Evolutionary conservation across 1,140 invertebrate genomes (phyloP), one percentile per base, ranked within the genome.

Genomic region (Olivierus martensii): DNA sequence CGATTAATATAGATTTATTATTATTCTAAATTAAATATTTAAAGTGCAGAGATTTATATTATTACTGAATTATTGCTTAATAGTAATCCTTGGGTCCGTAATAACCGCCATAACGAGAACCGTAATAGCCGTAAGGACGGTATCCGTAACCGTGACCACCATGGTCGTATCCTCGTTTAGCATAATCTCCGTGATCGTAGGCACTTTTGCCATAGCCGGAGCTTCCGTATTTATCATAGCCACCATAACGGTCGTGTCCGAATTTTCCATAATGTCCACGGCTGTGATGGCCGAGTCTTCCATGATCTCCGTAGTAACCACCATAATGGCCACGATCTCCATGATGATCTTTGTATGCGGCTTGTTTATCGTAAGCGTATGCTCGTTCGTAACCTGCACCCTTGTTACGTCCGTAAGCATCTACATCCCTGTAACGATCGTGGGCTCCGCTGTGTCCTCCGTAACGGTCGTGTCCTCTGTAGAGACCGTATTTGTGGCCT

Each of bases 371-470:
- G 35, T 55, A 60, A 19, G 52, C 46, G 46, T 61, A 60, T n/a
- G 51, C 52, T 51, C 60, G 61, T 42, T 60, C 59, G 37, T 60
- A 60, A 18, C 59, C 59, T 34, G 55, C 59, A 2, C 59, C 58
- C n/a, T 57, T 14, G 2, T 46, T n/a, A 46, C n/a, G 45, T 9
- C n/a, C 14, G 14, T 46, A 17, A 5, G 18, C 14, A n/a, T 18
- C n/a, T 35, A 28, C 14, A 35, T 17, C 14, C 12, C 14, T 14
- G 14, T 19, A 46, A 46, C 18, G 19, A 18, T 19, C n/a, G 14
- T n/a, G 19, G 19, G 14, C 18, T 7, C 14, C 14, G 34, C n/a
- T n/a, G 45, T n/a, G 14, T n/a, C 21, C 14, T 14, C 45, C 14
- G 14, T 17, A 46, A 35, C 12, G 12, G 34, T 46, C 45, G n/a